Evolutionary conservation across 2,113 vertebrate species (phyloP).

Genomic region (Tichodroma muraria): DNA sequence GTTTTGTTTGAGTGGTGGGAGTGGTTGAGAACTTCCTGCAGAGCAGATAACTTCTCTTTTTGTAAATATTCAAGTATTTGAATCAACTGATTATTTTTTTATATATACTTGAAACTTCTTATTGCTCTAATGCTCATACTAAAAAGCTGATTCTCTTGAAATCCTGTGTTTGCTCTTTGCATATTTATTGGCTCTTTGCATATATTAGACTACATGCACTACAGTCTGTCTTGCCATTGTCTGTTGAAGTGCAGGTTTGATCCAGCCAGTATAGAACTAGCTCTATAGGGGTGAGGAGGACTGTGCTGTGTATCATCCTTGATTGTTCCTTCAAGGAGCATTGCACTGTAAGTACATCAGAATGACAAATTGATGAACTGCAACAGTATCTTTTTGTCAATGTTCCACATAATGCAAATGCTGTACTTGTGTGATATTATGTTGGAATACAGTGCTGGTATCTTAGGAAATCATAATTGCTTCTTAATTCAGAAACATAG

Average conservation of each 20-base stretch:
- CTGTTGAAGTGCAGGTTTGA: conserved; percentile 91
- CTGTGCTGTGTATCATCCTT: conserved; percentile 91
- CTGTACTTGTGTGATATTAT: conserved; percentile 79
- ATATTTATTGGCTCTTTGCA: conserved; percentile 84
- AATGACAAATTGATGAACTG: conserved; percentile 84
- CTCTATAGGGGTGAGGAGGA: conserved; percentile 88
- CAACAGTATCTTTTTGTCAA: conserved; percentile 82
- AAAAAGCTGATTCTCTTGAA: conserved; percentile 76
- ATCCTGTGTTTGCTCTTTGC: conserved; percentile 82
- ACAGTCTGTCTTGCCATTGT: conserved; percentile 89
- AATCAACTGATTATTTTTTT: conserved; percentile 66
- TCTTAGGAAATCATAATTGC: conserved; percentile 70
- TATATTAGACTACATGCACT: conserved; percentile 82
- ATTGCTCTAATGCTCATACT: conserved; percentile 76
- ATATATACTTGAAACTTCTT: conserved; percentile 74
- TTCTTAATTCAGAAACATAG: conserved; percentile 72
- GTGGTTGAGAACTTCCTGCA: conserved; percentile 66
- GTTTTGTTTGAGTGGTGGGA: conserved; percentile 63
- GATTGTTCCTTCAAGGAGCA: conserved; percentile 91
- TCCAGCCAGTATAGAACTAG: conserved; percentile 90
- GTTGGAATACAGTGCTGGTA: conserved; percentile 82
- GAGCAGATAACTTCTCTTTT: conserved; percentile 74
- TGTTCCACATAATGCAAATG: conserved; percentile 83
- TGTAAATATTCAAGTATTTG: conserved; percentile 72
- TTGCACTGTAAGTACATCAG: conserved; percentile 98